Evolutionary conservation across 2,797 vertebrate genomes (phyloP), one percentile per base, ranked within the genome.

Genomic region (Lemur catta): DNA sequence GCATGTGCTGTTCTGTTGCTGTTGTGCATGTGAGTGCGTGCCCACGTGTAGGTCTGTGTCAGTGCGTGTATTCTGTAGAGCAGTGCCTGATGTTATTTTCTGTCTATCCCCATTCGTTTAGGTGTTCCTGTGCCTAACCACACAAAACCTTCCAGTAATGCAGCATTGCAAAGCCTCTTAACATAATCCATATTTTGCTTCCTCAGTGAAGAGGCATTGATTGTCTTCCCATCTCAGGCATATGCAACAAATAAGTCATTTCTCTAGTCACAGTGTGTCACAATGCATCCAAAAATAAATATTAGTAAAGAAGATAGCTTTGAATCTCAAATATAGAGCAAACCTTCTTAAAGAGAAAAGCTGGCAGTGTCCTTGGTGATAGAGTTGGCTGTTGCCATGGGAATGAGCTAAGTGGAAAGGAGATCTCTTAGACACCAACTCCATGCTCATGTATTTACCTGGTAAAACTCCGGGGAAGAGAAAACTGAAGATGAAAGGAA

Each of bases 371-470:
- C 78, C 79, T 93, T 93, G 1, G 0, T 2, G 24, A 97, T 33
- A 48, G 76, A 93, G 50, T 63, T 95, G 43, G 52, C 67, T 97
- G 18, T 94, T 38, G 14, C 96, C 93, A 89, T 1, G 93, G 92
- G 91, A 98, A 93, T 72, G 74, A 93, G 89, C 95, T 6, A 96
- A 80, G 61, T 43, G 14, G 85, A 91, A 97, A 96, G 90, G 63
- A 96, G n/a, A 43, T 52, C 63, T 82, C 89, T 97, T 94, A 93
- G n/a, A 97, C 79, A 94, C 65, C 55, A 97, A 94, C n/a, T 43
- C 65, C 41, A 38, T 2, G 3, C 85, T 87, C 50, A n/a, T 41
- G 41, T 63, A 74, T 92, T 97, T 97, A 96, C 93, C 94, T 94
- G 90, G 50, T 61, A 89, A 95, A 2, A 82, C 76, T 92, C 71